Evolutionary conservation across 2,113 vertebrate genomes (phyloP).

Genomic region (Oceanodroma tethys): DNA sequence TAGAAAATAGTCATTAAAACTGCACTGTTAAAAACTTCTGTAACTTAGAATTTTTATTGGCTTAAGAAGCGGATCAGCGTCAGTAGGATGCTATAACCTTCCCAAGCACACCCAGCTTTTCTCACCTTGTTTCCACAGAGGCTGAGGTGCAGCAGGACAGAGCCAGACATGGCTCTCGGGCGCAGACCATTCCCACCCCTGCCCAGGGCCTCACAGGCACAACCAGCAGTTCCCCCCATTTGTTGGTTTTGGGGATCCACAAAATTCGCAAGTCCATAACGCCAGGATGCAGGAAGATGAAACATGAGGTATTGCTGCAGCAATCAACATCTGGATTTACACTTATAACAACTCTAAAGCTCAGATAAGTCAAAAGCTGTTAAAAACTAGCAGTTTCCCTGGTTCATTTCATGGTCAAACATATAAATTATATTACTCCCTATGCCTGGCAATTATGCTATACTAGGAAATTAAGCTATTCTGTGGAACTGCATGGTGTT

Average conservation of each 20-base stretch:
- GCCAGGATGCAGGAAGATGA: not conserved
- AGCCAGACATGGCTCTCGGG: not conserved
- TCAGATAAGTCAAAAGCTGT: constrained; percentile 1
- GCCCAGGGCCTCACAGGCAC: not conserved
- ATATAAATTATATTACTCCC: constrained; percentile 5
- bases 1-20: not conserved
- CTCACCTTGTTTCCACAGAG: not conserved
- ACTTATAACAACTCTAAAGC: not conserved
- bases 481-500: not conserved
- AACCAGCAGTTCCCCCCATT: not conserved
- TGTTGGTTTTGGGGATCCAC: not conserved
- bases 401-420: constrained; percentile 26
- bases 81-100: not conserved
- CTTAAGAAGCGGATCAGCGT: not conserved
- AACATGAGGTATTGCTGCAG: not conserved
- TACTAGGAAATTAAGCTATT: constrained; percentile 15
- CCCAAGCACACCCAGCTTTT: not conserved
- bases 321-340: not conserved
- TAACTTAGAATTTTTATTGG: not conserved
- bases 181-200: not conserved
- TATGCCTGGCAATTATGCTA: not conserved
- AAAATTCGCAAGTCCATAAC: not conserved
- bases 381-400: not conserved
- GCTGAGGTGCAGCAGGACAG: not conserved
- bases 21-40: not conserved